These are phyloP conservation scores for Eunapius fragilis DNA, from an alignment of 37 sponge, comb jelly and placozoan genomes.

Conservation along the genomic window DNA sequence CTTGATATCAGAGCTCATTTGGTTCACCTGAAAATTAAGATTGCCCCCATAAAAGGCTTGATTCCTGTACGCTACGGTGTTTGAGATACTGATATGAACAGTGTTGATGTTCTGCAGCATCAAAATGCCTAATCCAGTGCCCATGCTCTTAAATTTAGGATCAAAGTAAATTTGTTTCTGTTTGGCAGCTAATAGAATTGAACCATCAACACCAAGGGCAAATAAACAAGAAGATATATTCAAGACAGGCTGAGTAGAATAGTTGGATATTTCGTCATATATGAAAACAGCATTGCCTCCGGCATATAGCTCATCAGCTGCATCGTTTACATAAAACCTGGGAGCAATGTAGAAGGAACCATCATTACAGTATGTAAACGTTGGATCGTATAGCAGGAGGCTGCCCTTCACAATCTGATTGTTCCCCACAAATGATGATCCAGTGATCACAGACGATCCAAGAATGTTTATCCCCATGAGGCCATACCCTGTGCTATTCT, in stretches of 20 bases:
- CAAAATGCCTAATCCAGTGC: background rate
- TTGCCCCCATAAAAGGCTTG: background rate
- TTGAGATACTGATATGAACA: background rate
- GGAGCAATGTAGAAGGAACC: background rate
- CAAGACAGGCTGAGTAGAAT: background rate
- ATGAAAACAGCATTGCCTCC: background rate
- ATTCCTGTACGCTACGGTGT: background rate
- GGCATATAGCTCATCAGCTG: background rate
- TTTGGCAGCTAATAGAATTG: background rate
- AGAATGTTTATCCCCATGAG: constrained; percentile 6
- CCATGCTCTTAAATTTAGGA: background rate
- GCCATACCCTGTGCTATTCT: constrained; percentile 22
- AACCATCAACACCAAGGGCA: background rate
- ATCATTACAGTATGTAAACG: background rate
- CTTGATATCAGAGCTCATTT: background rate
- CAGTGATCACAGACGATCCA: background rate
- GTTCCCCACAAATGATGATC: background rate
- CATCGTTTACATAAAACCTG: background rate
- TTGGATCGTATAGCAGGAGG: background rate
- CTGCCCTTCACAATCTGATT: background rate
- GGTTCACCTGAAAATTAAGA: background rate
- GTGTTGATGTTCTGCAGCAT: background rate
- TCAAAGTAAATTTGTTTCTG: background rate
- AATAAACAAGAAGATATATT: background rate
- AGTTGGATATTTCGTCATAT: background rate